Base-by-base conservation (phyloP, 1,140 invertebrate genomes). In the Gryon sp. region DNA sequence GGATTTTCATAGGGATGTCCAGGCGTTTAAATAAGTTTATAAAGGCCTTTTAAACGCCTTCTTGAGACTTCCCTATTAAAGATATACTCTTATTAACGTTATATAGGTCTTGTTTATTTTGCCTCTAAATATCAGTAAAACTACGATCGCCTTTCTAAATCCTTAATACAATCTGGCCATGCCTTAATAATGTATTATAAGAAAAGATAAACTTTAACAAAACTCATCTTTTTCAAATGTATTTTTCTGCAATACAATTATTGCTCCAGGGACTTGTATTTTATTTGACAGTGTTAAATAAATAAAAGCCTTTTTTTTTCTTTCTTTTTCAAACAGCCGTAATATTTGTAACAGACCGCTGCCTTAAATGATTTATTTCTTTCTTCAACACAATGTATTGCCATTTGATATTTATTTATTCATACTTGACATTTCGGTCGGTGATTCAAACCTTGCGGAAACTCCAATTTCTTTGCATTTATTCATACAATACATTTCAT, bases 331-430 rank as follows among this genome's bases (percentile, higher is more conserved):
- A 7, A 68, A 50, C 34, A 5, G 1, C 20, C 16, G 34, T 34
- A 69, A 62, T 78, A 59, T 65, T 68, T 43, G 66, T 53, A 19
- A 36, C 38, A 34, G 48, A 52, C 43, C 43, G 34, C 32, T 32
- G 8, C 5, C 19, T 41, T 62, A 63, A 75, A 75, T 75, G 70
- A 79, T 79, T 79, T 79, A 79, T 75, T 72, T 52, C 32, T 28
- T 52, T 65, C 22, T 43, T 60, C 30, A 18, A 16, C 34, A 63
- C 60, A 48, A 78, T 57, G 46, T 65, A 75, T 66, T 45, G 59
- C 70, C 72, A 36, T 57, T 79, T 79, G 72, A 73, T 75, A 79
- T 75, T 79, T 79, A 79, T 79, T 75, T 79, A 79, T 79, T 79
- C 77, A 74, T 76, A 74, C 77, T 79, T 72, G 72, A 79, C 77